Evolutionary conservation across 1,140 invertebrate genomes (phyloP), one percentile per base, ranked within the genome.

Genomic region (Neodiprion lecontei): DNA sequence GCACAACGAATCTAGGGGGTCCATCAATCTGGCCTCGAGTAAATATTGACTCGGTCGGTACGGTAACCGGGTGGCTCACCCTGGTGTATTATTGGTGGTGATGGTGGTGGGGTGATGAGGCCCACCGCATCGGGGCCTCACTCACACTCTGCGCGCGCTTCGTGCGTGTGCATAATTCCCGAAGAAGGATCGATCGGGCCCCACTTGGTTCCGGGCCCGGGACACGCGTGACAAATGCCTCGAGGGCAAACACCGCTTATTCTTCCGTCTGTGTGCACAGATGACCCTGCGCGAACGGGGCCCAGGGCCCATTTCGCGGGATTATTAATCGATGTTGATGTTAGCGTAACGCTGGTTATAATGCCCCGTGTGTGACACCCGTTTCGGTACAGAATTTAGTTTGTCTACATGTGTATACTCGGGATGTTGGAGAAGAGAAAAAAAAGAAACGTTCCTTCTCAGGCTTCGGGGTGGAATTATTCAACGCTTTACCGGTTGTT

Each of bases 171-270:
- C 53, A 17, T 61, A 17, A 61, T 12, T 61, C n/a, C n/a, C n/a
- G 53, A 12, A 4, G 53, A 61, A 17, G 53, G 53, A 61, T 61
- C 11, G 53, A 61, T 7, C 11, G 53, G 28, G 28, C 5, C 28
- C 28, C 28, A 40, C 28, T 40, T 40, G 28, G 82, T 81, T 74
- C 69, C 77, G 76, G 81, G 82, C 79, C 76, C 80, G 77, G 81
- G 86, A 88, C 86, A 88, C 87, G 87, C 86, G 88, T 88, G 88
- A 89, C 88, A 88, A 88, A 88, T 88, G 86, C 86, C 82, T 79
- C 76, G 75, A 79, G 11, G 77, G 85, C 86, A 89, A 88, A 89
- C 87, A 74, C 73, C 76, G 82, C 80, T 87, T 40, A 40, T 40
- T 40, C 28, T 40, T 40, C 28, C 88, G 88, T 88, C 88, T 89